These are phyloP conservation scores for Sinodicranocentrus sp. DNA, from an alignment of 2,888 invertebrate genomes.

Conservation along the genomic window DNA sequence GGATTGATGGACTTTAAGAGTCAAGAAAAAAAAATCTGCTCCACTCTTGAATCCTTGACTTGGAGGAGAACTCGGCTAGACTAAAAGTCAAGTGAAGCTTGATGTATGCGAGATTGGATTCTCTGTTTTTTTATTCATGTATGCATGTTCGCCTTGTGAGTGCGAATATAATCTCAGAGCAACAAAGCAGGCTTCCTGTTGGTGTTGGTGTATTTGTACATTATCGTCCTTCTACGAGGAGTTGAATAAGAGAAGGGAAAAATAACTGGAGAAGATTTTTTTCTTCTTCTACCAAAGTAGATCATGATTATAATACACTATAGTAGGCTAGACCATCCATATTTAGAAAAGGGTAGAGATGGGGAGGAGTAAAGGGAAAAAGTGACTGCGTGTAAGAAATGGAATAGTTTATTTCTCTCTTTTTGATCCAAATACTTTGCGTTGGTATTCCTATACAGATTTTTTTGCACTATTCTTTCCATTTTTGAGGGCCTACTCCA, in stretches of 20 bases:
- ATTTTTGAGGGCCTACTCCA: background rate
- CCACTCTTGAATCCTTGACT: slow-evolving; percentile 39
- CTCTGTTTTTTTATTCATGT: slow-evolving; percentile 32
- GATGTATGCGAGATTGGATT: slow-evolving; percentile 59
- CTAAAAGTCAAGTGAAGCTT: slow-evolving; percentile 65
- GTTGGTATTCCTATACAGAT: slow-evolving; percentile 6
- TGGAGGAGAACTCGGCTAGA: slow-evolving; percentile 11
- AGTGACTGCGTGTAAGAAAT: slow-evolving; percentile 30
- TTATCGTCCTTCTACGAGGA: background rate
- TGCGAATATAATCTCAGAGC: slow-evolving; percentile 37
- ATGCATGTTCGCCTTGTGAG: slow-evolving; percentile 32
- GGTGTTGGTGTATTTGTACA: slow-evolving; percentile 15
- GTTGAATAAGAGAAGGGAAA: background rate
- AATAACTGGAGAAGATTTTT: background rate
- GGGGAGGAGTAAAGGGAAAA: background rate
- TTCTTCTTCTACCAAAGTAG: background rate
- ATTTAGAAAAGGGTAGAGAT: background rate
- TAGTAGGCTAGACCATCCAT: slow-evolving; percentile 30
- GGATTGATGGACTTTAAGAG: slow-evolving; percentile 34
- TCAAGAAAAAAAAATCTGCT: slow-evolving; percentile 4
- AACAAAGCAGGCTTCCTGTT: slow-evolving; percentile 51
- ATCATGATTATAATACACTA: slow-evolving; percentile 24
- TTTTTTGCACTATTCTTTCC: background rate
- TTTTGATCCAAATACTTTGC: slow-evolving; percentile 39
- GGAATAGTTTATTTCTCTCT: slow-evolving; percentile 53